These are phyloP conservation scores for Tiliacea aurago DNA, from an alignment of 2,888 invertebrate genomes.

Conservation along the genomic window DNA sequence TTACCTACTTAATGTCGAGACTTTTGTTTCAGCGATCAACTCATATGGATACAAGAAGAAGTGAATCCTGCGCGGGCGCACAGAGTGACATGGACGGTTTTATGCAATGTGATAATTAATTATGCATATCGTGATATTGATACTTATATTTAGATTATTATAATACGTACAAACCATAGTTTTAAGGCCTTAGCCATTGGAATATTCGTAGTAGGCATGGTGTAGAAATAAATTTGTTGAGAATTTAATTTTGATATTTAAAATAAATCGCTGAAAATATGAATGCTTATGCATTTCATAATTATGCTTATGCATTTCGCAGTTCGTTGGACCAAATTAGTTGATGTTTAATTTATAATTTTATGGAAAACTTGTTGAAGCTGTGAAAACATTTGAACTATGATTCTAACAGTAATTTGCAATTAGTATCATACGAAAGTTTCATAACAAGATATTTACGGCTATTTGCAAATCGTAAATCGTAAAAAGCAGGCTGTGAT, in stretches of 20 bases:
- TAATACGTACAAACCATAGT: conserved; percentile 51
- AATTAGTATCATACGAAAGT: background rate
- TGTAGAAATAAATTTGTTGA: conserved; percentile 26
- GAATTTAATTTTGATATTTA: conserved; percentile 7
- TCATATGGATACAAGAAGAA: conserved; percentile 93
- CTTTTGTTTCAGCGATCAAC: conserved; percentile 91
- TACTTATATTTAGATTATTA: conserved; percentile 52
- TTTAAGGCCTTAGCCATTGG: conserved; percentile 43
- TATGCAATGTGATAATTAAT: conserved; percentile 65
- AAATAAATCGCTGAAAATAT: background rate
- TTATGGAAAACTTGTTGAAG: background rate
- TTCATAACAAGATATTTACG: background rate
- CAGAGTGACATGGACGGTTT: conserved; percentile 16
- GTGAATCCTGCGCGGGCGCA: conserved; percentile 58
- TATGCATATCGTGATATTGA: conserved; percentile 67
- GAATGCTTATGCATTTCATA: conserved; percentile 24
- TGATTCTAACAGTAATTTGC: background rate
- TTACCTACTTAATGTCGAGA: background rate
- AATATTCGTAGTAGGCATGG: conserved; percentile 33
- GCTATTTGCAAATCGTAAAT: background rate
- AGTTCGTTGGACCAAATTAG: conserved; percentile 33
- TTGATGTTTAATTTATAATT: background rate
- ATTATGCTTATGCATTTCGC: conserved; percentile 15
- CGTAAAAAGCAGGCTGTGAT: conserved; percentile 60
- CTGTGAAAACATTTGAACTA: background rate